Evolutionary conservation across 2,888 invertebrate species (phyloP), one percentile per base, ranked within the genome.

Genomic region (Trachelus troglodyta): DNA sequence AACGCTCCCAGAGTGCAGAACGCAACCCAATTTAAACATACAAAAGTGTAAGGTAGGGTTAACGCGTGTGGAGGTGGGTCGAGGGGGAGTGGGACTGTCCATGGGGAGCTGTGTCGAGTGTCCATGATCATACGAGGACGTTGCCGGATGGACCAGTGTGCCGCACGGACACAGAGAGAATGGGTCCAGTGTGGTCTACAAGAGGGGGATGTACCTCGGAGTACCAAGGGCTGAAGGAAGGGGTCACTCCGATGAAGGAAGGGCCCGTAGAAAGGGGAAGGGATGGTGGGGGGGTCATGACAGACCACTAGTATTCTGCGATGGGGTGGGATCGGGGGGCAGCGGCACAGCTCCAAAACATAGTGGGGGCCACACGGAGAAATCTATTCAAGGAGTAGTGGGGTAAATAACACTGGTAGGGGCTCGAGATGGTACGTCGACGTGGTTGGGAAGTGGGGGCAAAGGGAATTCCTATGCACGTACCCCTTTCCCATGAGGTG

Each of bases 1-100:
- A 88, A 89, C 87, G 87, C 86, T 85, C 83, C 34, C 74, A 84
- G 86, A 86, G 88, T 85, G 86, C 85, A 85, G 88, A 88, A 84
- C 87, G 87, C 87, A 86, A 87, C 87, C 88, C 88, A 89, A 89
- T 89, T 89, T 89, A 85, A 89, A 80, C 85, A 80, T 83, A 87
- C 86, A 87, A 88, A 89, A 89, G 87, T 89, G 85, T 85, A 84
- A 84, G 86, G 81, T 83, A 82, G 85, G 40, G 85, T 83, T 85
- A 85, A 82, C 82, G 81, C 80, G 81, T 80, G 81, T 69, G 83
- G 83, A 82, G 83, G 78, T 74, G 77, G 35, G 73, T 80, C 71
- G 80, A 74, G 76, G 80, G 71, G 37, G 79, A 73, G 56, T 69
- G 74, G 69, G 69, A 75, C 68, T 35, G 69, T 75, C 69, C 71